Evolutionary conservation across 2,888 invertebrate species (phyloP).

Genomic region (Stenchaetothrips biformis): DNA sequence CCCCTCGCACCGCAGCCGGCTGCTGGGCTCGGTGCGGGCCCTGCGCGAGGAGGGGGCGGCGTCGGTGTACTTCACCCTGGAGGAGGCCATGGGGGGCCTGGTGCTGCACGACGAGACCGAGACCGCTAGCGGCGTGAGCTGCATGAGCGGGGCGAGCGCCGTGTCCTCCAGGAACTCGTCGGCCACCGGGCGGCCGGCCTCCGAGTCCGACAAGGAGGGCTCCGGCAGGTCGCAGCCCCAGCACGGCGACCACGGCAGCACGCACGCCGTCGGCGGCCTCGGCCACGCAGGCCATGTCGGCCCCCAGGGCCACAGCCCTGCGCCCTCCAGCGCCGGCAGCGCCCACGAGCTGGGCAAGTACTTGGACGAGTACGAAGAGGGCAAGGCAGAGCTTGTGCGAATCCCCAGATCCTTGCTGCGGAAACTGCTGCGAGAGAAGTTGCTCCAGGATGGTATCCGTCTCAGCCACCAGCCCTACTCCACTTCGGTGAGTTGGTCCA

Average conservation of each 20-base stretch:
- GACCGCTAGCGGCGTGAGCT: too few relatives aligned
- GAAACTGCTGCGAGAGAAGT: conserved; percentile 75
- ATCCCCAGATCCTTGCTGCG: conserved; percentile 75
- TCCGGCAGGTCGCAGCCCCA: conserved; percentile 39
- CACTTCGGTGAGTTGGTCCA: conserved; percentile 72
- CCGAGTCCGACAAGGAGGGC: conserved; percentile 50
- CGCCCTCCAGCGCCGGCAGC: conserved; percentile 42
- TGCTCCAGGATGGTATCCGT: conserved; percentile 80
- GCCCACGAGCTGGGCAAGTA: conserved; percentile 55
- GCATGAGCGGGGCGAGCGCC: conserved; percentile 36
- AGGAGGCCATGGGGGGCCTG: conserved; percentile 54
- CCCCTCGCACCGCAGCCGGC: conserved; percentile 70
- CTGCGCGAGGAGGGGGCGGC: conserved; percentile 89
- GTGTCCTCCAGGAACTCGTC: conserved; percentile 51
- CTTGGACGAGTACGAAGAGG: conserved; percentile 74
- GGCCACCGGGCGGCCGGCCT: conserved; percentile 41
- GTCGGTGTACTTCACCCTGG: conserved; percentile 87
- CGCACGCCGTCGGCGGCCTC: conserved; percentile 45
- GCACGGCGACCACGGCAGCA: too few relatives aligned
- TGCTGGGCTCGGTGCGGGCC: conserved; percentile 79
- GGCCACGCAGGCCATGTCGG: conserved; percentile 38
- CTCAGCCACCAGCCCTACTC: conserved; percentile 86
- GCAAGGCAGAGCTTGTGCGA: conserved; percentile 72
- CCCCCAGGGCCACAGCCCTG: conserved; percentile 40
- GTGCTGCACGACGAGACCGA: conserved; percentile 50